These are phyloP conservation scores for Priocnemis perturbator DNA, from an alignment of 2,888 invertebrate genomes.

Conservation along the genomic window DNA sequence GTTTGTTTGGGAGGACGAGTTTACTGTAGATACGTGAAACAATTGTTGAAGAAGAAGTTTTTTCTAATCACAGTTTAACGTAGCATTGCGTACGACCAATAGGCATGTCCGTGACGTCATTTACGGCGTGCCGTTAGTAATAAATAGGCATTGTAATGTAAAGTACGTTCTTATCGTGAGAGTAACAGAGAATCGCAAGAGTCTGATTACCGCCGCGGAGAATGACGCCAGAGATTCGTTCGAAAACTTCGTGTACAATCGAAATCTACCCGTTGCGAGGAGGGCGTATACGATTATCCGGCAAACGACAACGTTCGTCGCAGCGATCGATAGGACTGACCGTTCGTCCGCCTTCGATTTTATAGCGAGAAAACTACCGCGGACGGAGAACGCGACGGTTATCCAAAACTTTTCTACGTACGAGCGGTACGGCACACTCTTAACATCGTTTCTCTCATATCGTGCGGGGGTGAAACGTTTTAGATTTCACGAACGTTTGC, in stretches of 20 bases:
- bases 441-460: too few relatives aligned
- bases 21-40: constrained; percentile 69
- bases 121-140: constrained; percentile 65
- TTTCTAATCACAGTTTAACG: constrained; percentile 71
- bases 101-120: constrained; percentile 60
- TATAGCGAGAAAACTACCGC: background rate
- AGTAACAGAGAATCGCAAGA: constrained; percentile 63
- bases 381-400: background rate
- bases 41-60: constrained; percentile 69
- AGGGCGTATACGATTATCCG: constrained; percentile 13
- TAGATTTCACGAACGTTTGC: background rate
- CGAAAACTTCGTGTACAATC: constrained; percentile 44
- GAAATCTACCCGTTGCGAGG: constrained; percentile 5
- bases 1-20: constrained; percentile 58
- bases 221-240: constrained; percentile 53
- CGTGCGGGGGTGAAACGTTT: constrained; percentile 10
- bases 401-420: background rate
- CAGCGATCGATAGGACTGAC: too few relatives aligned
- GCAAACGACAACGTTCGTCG: constrained; percentile 8
- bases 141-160: constrained; percentile 68
- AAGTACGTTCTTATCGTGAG: constrained; percentile 67
- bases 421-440: too few relatives aligned
- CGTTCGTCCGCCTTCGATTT: constrained; percentile 30
- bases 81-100: constrained; percentile 74
- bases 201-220: constrained; percentile 56